Conservation (phyloP, 2,797 vertebrate genomes). For the Enteromius thamalakanensis region DNA sequence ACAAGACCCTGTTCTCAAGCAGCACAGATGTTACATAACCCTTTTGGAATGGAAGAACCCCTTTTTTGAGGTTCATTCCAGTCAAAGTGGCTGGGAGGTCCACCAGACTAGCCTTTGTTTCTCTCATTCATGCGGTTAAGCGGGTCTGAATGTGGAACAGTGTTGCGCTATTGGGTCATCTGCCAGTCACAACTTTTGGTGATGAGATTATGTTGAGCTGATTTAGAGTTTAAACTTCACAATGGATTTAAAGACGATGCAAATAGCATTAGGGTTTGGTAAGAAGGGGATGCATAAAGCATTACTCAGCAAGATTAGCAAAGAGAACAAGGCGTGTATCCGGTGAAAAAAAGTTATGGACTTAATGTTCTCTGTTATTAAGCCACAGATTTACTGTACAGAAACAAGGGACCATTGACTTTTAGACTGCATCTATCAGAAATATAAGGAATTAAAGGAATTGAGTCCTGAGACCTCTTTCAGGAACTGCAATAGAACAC, state of each 20-base stretch:
- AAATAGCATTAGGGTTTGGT: conserved; percentile 11
- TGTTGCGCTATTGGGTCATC: conserved; percentile 51
- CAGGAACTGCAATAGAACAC: no score
- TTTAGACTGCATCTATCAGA: background rate
- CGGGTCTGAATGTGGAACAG: conserved; percentile 30
- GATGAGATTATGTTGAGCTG: conserved; percentile 59
- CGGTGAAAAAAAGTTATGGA: background rate
- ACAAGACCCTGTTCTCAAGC: conserved; percentile 34
- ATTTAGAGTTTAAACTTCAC: conserved; percentile 31
- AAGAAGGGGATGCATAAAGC: background rate
- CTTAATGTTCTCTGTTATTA: background rate
- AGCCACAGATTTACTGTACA: background rate
- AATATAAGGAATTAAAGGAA: background rate
- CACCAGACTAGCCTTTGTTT: conserved; percentile 6
- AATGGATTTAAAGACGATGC: conserved; percentile 5
- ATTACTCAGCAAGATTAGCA: conserved; percentile 6
- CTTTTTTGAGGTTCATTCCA: conserved; percentile 30
- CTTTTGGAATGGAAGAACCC: conserved; percentile 11
- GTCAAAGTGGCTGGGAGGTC: conserved; percentile 27
- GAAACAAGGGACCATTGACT: background rate
- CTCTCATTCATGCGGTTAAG: conserved; percentile 10
- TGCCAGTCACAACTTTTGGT: conserved; percentile 60
- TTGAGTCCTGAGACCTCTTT: no score
- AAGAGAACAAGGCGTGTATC: conserved; percentile 17
- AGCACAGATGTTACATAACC: conserved; percentile 61